These are phyloP conservation scores for Brachionus koreanus DNA, from an alignment of 1,140 invertebrate species.

Conservation along the genomic window DNA sequence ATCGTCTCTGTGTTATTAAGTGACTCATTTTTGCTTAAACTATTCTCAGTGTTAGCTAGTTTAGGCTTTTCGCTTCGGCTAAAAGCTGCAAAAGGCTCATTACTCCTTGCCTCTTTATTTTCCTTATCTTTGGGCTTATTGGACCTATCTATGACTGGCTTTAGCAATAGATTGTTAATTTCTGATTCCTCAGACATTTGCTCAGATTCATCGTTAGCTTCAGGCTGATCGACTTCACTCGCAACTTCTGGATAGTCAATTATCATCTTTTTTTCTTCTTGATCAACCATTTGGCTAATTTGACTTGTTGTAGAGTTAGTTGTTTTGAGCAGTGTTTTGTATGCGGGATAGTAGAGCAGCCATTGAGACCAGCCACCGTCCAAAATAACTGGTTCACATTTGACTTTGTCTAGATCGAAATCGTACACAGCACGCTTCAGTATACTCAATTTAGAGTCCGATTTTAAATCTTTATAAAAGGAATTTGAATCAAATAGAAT, in stretches of 20 bases:
- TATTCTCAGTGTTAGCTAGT: neutral
- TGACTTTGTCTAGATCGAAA: conserved; percentile 10
- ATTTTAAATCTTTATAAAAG: neutral
- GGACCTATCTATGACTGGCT: neutral
- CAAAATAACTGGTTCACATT: conserved; percentile 33
- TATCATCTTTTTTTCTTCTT: neutral
- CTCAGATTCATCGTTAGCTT: neutral
- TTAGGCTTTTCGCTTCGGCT: no score
- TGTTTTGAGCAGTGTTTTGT: neutral
- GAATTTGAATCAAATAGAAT: conserved; percentile 16
- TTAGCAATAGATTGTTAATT: neutral
- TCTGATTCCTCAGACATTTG: neutral
- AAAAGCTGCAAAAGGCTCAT: no score
- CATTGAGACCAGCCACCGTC: conserved; percentile 34
- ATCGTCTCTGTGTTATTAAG: neutral
- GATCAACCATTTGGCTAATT: neutral
- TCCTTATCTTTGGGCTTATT: neutral
- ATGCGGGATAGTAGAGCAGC: conserved; percentile 7
- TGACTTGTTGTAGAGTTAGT: neutral
- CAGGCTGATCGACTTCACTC: neutral
- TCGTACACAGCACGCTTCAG: neutral
- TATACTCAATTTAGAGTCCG: neutral
- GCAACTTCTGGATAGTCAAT: neutral
- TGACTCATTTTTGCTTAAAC: neutral
- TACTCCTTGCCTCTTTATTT: neutral